Base-by-base conservation (phyloP, 2,888 invertebrate genomes). In the Drosophila pseudotakahashii region DNA sequence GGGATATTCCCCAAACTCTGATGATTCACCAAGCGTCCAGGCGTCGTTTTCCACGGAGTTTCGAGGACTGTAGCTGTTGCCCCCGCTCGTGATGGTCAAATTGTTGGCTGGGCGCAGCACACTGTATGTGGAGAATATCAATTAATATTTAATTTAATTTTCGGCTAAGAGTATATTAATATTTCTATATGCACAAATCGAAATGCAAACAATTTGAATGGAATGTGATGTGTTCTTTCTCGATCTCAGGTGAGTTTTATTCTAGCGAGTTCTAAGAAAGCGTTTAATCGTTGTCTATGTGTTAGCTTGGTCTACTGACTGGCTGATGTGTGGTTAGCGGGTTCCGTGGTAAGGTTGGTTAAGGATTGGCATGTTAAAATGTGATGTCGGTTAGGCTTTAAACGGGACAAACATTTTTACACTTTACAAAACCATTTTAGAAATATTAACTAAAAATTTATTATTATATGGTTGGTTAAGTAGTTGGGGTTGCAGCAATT, bases 1-100 rank as follows among this genome's bases (percentile, higher is more conserved):
- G 32, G 78, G 64, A 71, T 83, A 87, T 37, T 88, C 88, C 13
- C 87, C 84, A 52, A 59, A 83, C 48, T 84, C 84, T 0, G 89
- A 88, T 16, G 84, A 88, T 32, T 85, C 84, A 85, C 84, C 84
- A 88, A 83, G 89, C 89, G 67, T 85, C 84, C 84, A 85, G 51
- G 76, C 84, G 76, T 83, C 89, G 81, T 79, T 75, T 77, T 85
- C 89, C 89, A 85, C 68, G 54, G 89, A 85, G 68, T 88, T 88
- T 83, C 84, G 73, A 53, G 84, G 87, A 60, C 84, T 85, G 84
- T 85, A 85, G 37, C 68, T 68, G 53, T 57, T 57, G 81, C 68
- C 77, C 61, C 67, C 73, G 82, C 82, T 82, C 39, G 84, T 85
- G 44, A 85, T 79, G 44, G 89, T 85, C 45, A 88, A 62, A 74